Evolutionary conservation across 2,888 invertebrate species (phyloP), one percentile per base, ranked within the genome.

Genomic region (Slavum lentiscoides): DNA sequence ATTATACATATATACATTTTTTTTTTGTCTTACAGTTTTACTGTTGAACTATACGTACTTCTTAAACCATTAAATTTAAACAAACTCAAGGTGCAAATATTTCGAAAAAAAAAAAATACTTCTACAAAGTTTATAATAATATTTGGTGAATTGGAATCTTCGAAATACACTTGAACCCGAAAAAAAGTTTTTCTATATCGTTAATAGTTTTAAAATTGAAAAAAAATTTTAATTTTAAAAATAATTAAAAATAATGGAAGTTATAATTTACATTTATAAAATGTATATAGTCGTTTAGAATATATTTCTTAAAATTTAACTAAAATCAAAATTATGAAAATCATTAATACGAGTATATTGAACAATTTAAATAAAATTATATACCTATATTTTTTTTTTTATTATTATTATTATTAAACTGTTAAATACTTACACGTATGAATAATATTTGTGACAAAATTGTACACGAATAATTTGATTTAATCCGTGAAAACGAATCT

Each of bases 111-210:
- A 30, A 30, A n/a, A n/a, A n/a, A n/a, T n/a, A 74, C 55, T 66
- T 66, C 7, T 30, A 55, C 21, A 55, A 74, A 74, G 64, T 66
- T 74, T 74, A 64, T 23, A 74, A 39, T 74, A 66, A 74, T 66
- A 74, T 74, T 66, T 66, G 55, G 55, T 23, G 39, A 55, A 55
- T 58, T 21, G 21, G 7, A 66, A 53, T 64, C 4, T 30, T 53
- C 49, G n/a, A 30, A 62, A 58, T 39, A 72, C 15, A 21, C 13
- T 15, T 7, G 13, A 2, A 72, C 15, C 15, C 19, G 19, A 55
- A 21, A 11, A 59, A 69, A 74, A 74, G 66, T 74, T 74, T 64
- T 74, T 39, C 39, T 58, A 66, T 74, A 49, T 55, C n/a, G 8
- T 9, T 37, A 37, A 64, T 53, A 53, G 43, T 74, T 53, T 6